Evolutionary conservation across 2,797 vertebrate species (phyloP).

Genomic region (Botia kubotai): DNA sequence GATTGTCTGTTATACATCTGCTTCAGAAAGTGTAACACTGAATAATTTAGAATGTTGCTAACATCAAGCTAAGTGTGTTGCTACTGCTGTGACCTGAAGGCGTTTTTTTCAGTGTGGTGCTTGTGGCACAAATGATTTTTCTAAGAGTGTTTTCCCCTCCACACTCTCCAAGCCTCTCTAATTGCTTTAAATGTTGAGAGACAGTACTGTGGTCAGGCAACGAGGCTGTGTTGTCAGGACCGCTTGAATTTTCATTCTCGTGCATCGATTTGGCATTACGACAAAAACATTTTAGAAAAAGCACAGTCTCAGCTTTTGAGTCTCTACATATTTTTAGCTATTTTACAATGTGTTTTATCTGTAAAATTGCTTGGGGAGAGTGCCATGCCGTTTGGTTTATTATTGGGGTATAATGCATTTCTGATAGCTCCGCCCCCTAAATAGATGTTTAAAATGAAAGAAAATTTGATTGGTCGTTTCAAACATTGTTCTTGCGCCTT

Average conservation of each 20-base stretch:
- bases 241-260: slow-evolving; percentile 47
- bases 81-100: background rate
- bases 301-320: slow-evolving; percentile 47
- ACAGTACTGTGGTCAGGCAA: background rate
- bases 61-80: slow-evolving; percentile 28
- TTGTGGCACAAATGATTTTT: slow-evolving; percentile 27
- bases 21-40: slow-evolving; percentile 20
- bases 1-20: no score
- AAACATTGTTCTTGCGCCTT: background rate
- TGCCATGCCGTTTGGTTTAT: no score
- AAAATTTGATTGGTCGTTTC: background rate
- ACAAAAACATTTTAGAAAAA: slow-evolving; percentile 63
- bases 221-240: slow-evolving; percentile 7
- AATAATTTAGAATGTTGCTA: slow-evolving; percentile 26
- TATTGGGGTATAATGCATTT: background rate
- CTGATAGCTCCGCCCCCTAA: background rate
- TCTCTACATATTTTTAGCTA: background rate
- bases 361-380: background rate
- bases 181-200: slow-evolving; percentile 24
- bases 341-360: background rate
- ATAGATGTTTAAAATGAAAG: background rate
- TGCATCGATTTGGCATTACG: slow-evolving; percentile 57
- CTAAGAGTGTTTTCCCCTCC: slow-evolving; percentile 22
- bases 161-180: background rate
- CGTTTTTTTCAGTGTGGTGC: slow-evolving; percentile 7